Conservation (phyloP, 2,113 vertebrate genomes). For the Labrus mixtus region DNA sequence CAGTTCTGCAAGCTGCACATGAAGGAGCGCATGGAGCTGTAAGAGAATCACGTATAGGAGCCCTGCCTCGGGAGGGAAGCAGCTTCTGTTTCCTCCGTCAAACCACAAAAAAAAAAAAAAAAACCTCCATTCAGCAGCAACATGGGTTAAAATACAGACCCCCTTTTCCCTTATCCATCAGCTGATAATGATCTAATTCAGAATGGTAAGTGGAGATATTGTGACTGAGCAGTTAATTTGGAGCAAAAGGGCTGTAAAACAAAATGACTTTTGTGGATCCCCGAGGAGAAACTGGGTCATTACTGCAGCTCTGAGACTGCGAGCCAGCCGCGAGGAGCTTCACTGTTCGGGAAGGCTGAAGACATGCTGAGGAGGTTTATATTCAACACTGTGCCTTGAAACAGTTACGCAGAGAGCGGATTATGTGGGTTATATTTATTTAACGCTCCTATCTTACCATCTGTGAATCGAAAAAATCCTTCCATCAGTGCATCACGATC, state of each 20-base stretch:
- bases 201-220: slow-evolving; percentile 14
- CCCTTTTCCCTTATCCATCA: slow-evolving; percentile 9
- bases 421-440: no score
- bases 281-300: slow-evolving; percentile 43
- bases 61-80: slow-evolving; percentile 12
- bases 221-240: slow-evolving; percentile 47
- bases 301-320: slow-evolving; percentile 22
- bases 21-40: background rate
- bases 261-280: slow-evolving; percentile 33
- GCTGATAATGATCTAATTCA: slow-evolving; percentile 13
- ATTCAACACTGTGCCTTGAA: background rate
- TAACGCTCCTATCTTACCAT: no score
- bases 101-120: slow-evolving; percentile 26
- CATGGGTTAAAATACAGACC: slow-evolving; percentile 4
- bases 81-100: slow-evolving; percentile 4
- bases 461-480: no score
- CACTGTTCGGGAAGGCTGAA: background rate
- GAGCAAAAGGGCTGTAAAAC: slow-evolving; percentile 40
- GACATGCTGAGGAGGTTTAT: background rate
- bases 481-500: no score
- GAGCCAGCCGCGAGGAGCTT: slow-evolving; percentile 6
- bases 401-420: background rate
- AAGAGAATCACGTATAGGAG: background rate
- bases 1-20: slow-evolving; percentile 7
- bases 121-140: background rate